Evolutionary conservation across 2,113 vertebrate species (phyloP), one percentile per base, ranked within the genome.

Genomic region (Castor canadensis): DNA sequence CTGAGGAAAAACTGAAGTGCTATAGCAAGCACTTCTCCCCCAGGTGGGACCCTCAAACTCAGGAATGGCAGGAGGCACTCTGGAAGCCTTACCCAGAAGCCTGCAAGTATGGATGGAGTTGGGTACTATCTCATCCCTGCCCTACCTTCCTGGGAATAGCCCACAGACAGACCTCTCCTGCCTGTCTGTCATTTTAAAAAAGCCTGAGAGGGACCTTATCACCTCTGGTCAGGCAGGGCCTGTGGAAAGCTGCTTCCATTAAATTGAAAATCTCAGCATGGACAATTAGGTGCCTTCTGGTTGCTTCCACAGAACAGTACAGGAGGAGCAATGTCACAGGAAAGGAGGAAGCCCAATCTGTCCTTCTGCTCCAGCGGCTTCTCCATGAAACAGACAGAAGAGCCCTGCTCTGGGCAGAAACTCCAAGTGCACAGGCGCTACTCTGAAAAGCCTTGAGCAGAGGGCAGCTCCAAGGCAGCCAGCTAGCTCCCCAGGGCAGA

Each of bases 351-450:
- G 10, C 40, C 80, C 30, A 6, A 0, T 0, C 11, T 9, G 3
- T 3, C 85, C 32, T 26, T 2, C 0, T 1, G 58, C 38, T 32
- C 28, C 35, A 2, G 0, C 0, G 30, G 43, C 85, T 80, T 17
- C 35, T 84, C 67, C 30, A 3, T 0, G 69, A 66, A 20, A 71
- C 2, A 56, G 19, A 67, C 72, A 47, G 30, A 32, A 0, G 69
- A 38, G 12, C 83, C 28, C 40, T 8, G 12, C 2, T 26, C 52
- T n/a, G 9, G 38, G 47, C 24, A 89, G 75, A 28, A 35, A 67
- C 12, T 26, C 12, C 71, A 12, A 22, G 0, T 0, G n/a, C n/a
- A 9, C 2, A 0, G 3, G 32, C 10, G 43, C 54, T 45, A 24
- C 22, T 1, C 0, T 6, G n/a, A 40, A n/a, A 67, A 40, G 45